These are phyloP conservation scores for Gastrophysa polygoni DNA, from an alignment of 2,888 invertebrate species.

Conservation along the genomic window DNA sequence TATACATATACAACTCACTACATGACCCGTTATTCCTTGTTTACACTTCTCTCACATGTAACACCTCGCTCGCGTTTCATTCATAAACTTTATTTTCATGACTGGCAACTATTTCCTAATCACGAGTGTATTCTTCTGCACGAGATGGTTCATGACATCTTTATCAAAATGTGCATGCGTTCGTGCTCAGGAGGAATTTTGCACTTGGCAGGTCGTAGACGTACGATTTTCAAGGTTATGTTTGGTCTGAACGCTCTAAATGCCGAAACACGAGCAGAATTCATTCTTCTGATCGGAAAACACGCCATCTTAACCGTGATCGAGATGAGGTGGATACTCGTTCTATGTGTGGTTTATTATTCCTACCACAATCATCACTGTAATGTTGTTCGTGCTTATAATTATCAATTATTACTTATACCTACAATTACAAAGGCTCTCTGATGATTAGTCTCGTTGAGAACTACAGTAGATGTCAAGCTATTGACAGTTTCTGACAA, in stretches of 20 bases:
- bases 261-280: no score
- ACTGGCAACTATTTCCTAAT: slow-evolving; percentile 41
- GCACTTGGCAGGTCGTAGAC: not conserved
- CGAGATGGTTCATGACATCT: slow-evolving; percentile 26
- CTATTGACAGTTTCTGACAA: no score
- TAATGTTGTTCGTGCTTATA: no score
- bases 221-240: not conserved
- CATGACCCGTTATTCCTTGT: slow-evolving; percentile 22
- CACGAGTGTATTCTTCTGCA: slow-evolving; percentile 26
- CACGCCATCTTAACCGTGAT: no score
- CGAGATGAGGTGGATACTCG: no score
- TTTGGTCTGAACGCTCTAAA: not conserved
- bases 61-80: slow-evolving; percentile 34
- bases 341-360: no score
- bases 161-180: slow-evolving; percentile 1
- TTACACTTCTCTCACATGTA: slow-evolving; percentile 31
- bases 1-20: slow-evolving; percentile 5
- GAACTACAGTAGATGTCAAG: no score
- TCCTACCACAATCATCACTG: no score
- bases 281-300: no score
- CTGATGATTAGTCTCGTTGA: no score
- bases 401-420: no score
- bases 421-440: no score
- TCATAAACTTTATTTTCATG: slow-evolving; percentile 41
- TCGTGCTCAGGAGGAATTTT: slow-evolving; percentile 9